Base-by-base conservation (phyloP, 2,888 invertebrate genomes). In the Elysia crispata region DNA sequence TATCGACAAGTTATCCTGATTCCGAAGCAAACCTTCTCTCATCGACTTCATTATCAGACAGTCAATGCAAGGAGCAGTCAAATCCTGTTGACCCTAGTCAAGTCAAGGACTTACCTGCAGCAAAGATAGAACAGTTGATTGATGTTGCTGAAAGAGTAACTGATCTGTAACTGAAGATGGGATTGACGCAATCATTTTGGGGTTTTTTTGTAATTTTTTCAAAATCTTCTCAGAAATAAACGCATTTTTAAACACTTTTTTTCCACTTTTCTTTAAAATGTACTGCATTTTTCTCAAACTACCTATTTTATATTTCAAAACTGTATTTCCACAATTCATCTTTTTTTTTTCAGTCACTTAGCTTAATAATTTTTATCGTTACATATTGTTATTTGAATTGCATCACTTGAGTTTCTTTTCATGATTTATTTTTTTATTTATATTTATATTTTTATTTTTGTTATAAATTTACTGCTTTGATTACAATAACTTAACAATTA, bases 71-170 rank as follows among this genome's bases (percentile, higher is more conserved):
- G 23, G 23, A 64, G 28, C 50, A 18, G 28, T 49, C 20, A 41
- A 57, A 73, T 73, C 23, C 28, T 50, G 11, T 0, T 18, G 30
- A 74, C 5, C 30, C n/a, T 50, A 1, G 11, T 11, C 41, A 41
- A 41, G 41, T 3, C 41, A 41, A 6, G 41, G 41, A 41, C 41
- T 6, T 41, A 11, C 41, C 41, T 41, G 41, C 3, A 3, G 3
- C 11, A 6, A 60, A 72, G 15, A 20, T 75, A 28, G 57, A 75
- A 60, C 60, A 67, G 3, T 75, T 33, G 41, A 67, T 79, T 33
- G 75, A 75, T 54, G 8, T 41, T 0, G 75, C 54, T 54, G 75
- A 79, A 1, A 31, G 79, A 8, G 79, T 79, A n/a, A 79, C 79
- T 28, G 54, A 79, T 25, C 67, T 79, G 25, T 79, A 69, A 54